Conservation (phyloP, 2,797 vertebrate species). For the Micromesistius poutassou region DNA sequence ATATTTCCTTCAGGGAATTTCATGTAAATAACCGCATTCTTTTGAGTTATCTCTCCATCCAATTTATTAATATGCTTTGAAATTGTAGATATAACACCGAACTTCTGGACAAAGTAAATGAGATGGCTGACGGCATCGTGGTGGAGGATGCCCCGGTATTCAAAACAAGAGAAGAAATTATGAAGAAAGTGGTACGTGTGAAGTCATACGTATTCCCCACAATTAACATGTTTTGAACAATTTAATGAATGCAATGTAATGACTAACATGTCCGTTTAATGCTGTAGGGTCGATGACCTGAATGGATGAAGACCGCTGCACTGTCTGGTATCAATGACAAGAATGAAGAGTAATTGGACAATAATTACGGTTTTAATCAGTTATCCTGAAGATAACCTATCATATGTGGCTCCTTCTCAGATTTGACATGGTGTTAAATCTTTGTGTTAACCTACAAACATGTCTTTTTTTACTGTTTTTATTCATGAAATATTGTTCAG, state of each 20-base stretch:
- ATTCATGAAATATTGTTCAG: not conserved
- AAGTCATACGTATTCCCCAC: not conserved
- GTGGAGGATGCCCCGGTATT: slow-evolving; percentile 86
- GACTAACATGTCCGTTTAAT: not conserved
- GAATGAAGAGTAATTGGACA: not conserved
- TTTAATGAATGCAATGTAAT: not conserved
- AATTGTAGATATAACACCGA: slow-evolving; percentile 74
- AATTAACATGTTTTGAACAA: not conserved
- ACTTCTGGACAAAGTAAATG: slow-evolving; percentile 80
- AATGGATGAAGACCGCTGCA: not conserved
- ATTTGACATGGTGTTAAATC: too few species aligned
- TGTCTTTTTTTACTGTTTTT: not conserved
- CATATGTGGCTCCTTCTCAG: not conserved
- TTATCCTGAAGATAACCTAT: not conserved
- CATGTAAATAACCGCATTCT: too few species aligned
- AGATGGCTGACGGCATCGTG: slow-evolving; percentile 83
- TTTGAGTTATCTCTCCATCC: not conserved
- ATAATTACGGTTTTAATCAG: not conserved
- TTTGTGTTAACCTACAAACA: not conserved
- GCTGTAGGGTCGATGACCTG: not conserved
- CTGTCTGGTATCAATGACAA: not conserved
- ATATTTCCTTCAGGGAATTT: too few species aligned
- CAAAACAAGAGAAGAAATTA: slow-evolving; percentile 83
- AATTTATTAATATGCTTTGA: too few species aligned
- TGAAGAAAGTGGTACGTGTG: slow-evolving; percentile 72